Conservation (phyloP, 2,888 invertebrate species). For the Harmothoe impar region DNA sequence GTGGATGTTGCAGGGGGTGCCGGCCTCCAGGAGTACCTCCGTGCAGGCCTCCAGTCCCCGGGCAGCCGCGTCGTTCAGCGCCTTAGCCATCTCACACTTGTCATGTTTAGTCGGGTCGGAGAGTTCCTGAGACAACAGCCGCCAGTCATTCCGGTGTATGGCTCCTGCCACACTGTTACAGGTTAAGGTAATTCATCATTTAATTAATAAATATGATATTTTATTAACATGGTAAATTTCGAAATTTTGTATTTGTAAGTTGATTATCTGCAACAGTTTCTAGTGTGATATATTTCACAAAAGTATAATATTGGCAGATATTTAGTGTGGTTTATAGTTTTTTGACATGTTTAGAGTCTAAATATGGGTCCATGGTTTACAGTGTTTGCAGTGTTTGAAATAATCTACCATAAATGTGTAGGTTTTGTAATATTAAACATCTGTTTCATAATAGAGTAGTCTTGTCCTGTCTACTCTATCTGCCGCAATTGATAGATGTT, state of each 20-base stretch:
- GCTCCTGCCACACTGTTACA: conserved; percentile 44
- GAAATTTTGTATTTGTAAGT: neutral
- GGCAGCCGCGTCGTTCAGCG: conserved; percentile 59
- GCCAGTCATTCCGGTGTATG: conserved; percentile 59
- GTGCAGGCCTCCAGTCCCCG: conserved; percentile 62
- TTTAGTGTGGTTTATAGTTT: neutral
- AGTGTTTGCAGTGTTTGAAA: no score
- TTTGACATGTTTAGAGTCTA: neutral
- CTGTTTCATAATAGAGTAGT: no score
- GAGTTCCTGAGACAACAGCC: neutral
- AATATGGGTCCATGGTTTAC: no score
- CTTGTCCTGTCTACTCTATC: no score
- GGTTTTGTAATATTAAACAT: no score
- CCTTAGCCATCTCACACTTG: conserved; percentile 64
- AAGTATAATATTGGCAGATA: neutral
- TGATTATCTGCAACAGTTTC: no score
- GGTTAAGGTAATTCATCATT: neutral
- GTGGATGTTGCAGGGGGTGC: conserved; percentile 62
- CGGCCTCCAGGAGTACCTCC: conserved; percentile 42
- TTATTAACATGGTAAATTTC: neutral
- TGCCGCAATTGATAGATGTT: no score
- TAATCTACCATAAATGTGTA: no score
- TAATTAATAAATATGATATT: neutral
- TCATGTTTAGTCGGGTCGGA: neutral
- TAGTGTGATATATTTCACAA: no score